Conservation (phyloP, 2,113 vertebrate species). For the Pangasianodon hypophthalmus region DNA sequence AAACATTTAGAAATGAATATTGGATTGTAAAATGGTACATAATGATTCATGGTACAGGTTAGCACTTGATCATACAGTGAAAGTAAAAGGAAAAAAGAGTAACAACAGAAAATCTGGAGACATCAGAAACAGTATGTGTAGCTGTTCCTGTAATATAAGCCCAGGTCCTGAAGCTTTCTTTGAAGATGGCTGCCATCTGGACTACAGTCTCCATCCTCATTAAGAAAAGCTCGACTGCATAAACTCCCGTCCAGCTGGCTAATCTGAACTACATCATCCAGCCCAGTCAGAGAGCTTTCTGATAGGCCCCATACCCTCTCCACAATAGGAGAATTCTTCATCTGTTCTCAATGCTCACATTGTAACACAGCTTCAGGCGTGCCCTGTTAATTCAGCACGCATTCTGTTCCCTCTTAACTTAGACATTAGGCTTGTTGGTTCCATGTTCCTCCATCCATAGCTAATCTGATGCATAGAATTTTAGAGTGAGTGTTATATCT, state of each 20-base stretch:
- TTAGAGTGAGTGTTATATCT: conserved; percentile 6
- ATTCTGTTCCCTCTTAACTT: not conserved
- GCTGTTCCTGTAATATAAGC: conserved; percentile 33
- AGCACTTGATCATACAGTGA: conserved; percentile 34
- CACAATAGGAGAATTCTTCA: conserved; percentile 39
- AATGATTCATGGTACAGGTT: conserved; percentile 40
- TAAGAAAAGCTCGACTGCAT: conserved; percentile 28
- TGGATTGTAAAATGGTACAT: conserved; percentile 39
- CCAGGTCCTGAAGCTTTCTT: conserved; percentile 39
- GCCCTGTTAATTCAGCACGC: not conserved
- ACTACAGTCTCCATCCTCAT: conserved; percentile 37
- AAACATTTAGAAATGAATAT: conserved; percentile 46
- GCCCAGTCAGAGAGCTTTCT: conserved; percentile 28
- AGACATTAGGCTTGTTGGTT: conserved; percentile 14
- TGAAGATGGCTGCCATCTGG: conserved; percentile 30
- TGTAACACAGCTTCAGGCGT: conserved; percentile 10
- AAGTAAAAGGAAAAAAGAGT: not conserved
- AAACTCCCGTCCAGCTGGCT: conserved; percentile 19
- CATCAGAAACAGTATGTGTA: conserved; percentile 28
- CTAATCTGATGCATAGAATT: conserved; percentile 51
- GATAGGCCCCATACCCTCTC: conserved; percentile 26
- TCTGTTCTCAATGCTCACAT: conserved; percentile 6
- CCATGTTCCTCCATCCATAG: conserved; percentile 5
- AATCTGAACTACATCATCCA: conserved; percentile 29
- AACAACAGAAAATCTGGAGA: not conserved